Evolutionary conservation across 2,797 vertebrate species (phyloP).

Genomic region (Eulemur rubriventer): DNA sequence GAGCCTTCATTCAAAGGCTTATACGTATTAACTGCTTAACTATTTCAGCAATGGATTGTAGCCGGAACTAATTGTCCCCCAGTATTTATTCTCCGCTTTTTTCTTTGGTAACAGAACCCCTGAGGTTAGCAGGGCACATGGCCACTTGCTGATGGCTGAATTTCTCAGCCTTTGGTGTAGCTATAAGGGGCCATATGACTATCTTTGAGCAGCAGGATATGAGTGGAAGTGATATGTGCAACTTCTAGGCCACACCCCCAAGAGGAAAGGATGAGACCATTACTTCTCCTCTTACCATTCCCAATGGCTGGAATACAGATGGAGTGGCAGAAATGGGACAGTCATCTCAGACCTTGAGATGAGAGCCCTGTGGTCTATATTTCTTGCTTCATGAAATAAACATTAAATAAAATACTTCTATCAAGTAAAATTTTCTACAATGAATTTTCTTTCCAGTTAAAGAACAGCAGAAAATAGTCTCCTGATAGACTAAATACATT

Average conservation of each 20-base stretch:
- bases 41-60: neutral
- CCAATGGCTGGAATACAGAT: neutral
- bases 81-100: neutral
- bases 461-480: neutral
- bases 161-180: neutral
- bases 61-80: neutral
- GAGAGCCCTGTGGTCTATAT: neutral
- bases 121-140: neutral
- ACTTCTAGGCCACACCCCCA: neutral
- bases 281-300: neutral
- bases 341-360: neutral
- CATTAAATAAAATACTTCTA: neutral
- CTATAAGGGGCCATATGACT: neutral
- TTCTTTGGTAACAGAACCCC: neutral
- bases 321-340: neutral
- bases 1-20: neutral
- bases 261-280: neutral
- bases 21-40: neutral
- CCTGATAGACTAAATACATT: neutral
- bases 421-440: neutral
- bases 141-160: neutral
- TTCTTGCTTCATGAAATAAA: neutral
- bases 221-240: neutral
- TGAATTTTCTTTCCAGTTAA: slow-evolving; percentile 11
- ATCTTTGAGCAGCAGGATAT: neutral